Base-by-base conservation (phyloP, 2,888 invertebrate species). In the Eubasilissa splendida region DNA sequence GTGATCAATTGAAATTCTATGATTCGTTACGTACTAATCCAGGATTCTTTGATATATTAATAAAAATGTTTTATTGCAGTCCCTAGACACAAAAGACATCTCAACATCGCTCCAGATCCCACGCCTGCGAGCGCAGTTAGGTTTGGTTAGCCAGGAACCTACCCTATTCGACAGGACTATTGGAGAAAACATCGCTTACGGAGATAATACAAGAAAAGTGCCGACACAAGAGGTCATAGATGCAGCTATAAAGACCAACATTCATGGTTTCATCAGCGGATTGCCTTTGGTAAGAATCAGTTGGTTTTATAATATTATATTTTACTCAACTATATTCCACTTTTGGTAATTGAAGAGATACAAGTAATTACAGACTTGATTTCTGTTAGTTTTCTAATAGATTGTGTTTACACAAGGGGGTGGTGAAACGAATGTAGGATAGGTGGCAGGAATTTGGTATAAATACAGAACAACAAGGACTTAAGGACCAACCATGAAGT, bases 121-220 rank as follows among this genome's bases (percentile, higher is more conserved):
- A 0, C 91, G 91, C 84, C 88, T 96, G 54, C 91, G 97, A 71
- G 89, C 92, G 11, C 94, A 95, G 86, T 89, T 96, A 77, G 96
- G 95, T 0, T 91, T 97, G 42, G 94, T 97, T 9, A 94, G 95
- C 12, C 97, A 97, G 88, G 96, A 97, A 86, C 96, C 96, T 0
- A 93, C 94, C 4, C 91, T 97, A 53, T 97, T 97, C 89, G 94
- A 95, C 86, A 91, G 94, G 80, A 93, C 93, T 77, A 94, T 97
- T 75, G 92, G 93, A 0, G 96, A 97, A 85, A 97, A 97, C 88
- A 97, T 97, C 86, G 94, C 95, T 0, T 97, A 97, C 87, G 97
- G 97, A 0, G 95, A 95, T 87, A 94, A 93, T 86, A 87, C 88
- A 52, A 89, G 94, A 0, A 86, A 87, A 5, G 93, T 94, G 53